Base-by-base conservation (phyloP, 2,888 invertebrate genomes). In the Andrena dorsata region DNA sequence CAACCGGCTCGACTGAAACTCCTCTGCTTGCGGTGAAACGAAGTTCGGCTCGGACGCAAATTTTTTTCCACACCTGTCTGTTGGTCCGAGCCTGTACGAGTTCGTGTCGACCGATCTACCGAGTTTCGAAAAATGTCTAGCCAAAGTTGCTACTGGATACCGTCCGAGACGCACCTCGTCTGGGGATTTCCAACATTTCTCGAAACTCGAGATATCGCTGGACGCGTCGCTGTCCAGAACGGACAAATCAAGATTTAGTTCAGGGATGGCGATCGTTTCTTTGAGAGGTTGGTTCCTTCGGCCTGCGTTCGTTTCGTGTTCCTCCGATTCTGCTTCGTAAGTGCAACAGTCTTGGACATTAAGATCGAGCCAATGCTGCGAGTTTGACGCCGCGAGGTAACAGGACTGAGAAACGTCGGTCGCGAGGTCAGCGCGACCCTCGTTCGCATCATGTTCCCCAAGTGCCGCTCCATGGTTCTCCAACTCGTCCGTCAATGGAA, bases 131-230 rank as follows among this genome's bases (percentile, higher is more conserved):
- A 97, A 97, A 92, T 96, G 96, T 90, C 96, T 96, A 0, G 97
- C 95, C 78, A 97, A 94, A 56, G 96, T 96, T 77, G 96, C 96
- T 0, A 97, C 97, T 92, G 96, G 95, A 0, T 97, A 97, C 77
- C 95, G 95, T 0, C 96, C 96, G 26, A 96, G 95, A 76, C 96
- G 94, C 70, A 96, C 96, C 88, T 96, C 96, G 87, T 96, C 96
- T 0, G 96, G 96, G 0, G 96, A 96, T 89, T 95, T 96, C 96
- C 96, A 96, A 26, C 95, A 96, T 86, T 96, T 96, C 26, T 93
- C 93, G 16, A 90, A 89, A 28, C 85, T 87, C 4, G 78, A 70
- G 4, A 90, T 88, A n/a, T 92, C 91, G 68, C 88, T 91, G n/a
- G 90, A 90, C 3, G 87, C 86, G 7, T 92, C 91, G 72, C 92